phyloP scores from a whole-genome alignment of 2,113 vertebrate genomes.

The Psammodynastes pulverulentus region DNA sequence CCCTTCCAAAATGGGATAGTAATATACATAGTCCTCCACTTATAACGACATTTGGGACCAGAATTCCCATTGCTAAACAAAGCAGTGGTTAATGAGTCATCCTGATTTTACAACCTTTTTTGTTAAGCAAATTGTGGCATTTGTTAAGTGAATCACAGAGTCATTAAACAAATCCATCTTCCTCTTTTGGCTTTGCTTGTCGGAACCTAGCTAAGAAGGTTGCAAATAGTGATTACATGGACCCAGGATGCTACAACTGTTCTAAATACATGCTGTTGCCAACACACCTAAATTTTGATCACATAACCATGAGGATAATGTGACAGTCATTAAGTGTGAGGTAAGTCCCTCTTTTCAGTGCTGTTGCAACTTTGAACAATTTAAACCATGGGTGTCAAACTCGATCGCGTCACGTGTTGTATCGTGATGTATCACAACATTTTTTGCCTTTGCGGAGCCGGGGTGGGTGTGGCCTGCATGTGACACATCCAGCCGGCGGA shows the following conservation, averaged over 20 bases:
- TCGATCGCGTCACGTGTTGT: fast-evolving
- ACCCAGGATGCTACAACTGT: not conserved
- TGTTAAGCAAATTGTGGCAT: not conserved
- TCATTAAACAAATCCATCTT: not conserved
- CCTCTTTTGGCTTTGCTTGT: not conserved
- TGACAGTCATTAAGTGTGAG: not conserved
- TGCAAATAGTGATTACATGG: not conserved
- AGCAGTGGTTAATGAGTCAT: not conserved
- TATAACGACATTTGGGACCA: not conserved
- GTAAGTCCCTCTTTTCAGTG: not conserved
- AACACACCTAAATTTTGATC: not conserved
- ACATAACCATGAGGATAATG: not conserved
- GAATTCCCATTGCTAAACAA: not conserved
- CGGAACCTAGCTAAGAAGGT: not conserved
- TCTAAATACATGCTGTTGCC: not conserved
- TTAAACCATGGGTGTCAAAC: not conserved
- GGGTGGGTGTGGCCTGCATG: too few relatives aligned
- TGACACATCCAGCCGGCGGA: too few relatives aligned
- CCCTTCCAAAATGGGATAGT: not conserved
- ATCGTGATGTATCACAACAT: too few relatives aligned
- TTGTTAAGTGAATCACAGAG: too few relatives aligned
- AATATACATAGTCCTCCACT: not conserved
- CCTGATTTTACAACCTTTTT: not conserved
- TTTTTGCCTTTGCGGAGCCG: too few relatives aligned
- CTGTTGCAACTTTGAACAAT: not conserved